Evolutionary conservation across 2,888 invertebrate species (phyloP).

Genomic region (Minunthozetes semirufus): DNA sequence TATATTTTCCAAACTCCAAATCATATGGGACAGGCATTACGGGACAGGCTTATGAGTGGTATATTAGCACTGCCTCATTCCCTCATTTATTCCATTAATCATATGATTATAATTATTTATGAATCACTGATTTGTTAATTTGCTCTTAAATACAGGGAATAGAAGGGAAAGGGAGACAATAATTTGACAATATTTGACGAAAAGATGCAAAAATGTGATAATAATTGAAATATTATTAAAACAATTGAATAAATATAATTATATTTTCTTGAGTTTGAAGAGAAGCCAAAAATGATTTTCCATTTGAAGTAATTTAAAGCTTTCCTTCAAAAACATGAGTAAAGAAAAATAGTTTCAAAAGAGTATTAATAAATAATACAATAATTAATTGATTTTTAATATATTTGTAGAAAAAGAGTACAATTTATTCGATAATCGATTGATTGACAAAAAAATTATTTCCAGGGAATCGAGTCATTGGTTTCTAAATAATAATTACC

Average conservation of each 20-base stretch:
- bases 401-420: slow-evolving; percentile 12
- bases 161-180: too few species aligned
- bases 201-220: too few species aligned
- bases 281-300: neutral
- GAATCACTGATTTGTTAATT: too few species aligned
- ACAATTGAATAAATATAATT: neutral
- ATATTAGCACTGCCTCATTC: too few species aligned
- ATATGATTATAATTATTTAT: too few species aligned
- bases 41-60: too few species aligned
- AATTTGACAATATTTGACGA: too few species aligned
- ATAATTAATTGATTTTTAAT: neutral
- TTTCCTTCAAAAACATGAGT: neutral
- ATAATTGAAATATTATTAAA: neutral
- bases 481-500: slow-evolving; percentile 35
- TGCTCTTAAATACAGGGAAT: too few species aligned
- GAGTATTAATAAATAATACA: neutral
- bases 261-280: neutral
- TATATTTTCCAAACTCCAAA: too few species aligned
- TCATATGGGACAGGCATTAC: too few species aligned
- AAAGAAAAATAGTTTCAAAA: neutral
- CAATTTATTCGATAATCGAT: neutral
- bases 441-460: slow-evolving; percentile 4
- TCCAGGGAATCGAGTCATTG: slow-evolving; percentile 34
- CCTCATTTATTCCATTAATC: too few species aligned
- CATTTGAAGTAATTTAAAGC: too few species aligned